Conservation (phyloP, 2,888 invertebrate species). For the Adelphocoris suturalis region DNA sequence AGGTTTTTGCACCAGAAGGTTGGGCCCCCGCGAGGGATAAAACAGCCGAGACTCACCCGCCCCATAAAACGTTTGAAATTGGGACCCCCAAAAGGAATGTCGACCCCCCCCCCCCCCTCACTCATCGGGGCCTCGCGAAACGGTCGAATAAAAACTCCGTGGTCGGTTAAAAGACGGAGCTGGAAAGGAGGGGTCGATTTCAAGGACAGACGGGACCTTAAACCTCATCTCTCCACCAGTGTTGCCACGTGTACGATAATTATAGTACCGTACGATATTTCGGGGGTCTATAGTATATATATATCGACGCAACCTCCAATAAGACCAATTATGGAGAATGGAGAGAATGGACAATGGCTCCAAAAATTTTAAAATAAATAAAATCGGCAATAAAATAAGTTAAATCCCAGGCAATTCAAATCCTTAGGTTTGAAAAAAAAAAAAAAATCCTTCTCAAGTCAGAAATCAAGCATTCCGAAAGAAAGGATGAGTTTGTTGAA, state of each 20-base stretch:
- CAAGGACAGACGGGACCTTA: conserved; percentile 53
- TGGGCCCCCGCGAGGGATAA: conserved; percentile 3
- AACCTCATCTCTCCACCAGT: not conserved
- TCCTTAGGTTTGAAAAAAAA: no score
- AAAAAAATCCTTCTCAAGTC: no score
- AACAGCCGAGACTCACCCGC: conserved; percentile 26
- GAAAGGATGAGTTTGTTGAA: no score
- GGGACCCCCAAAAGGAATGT: conserved; percentile 46
- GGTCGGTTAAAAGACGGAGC: conserved; percentile 10
- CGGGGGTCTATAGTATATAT: no score
- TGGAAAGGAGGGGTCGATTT: conserved; percentile 2
- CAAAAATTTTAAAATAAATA: no score
- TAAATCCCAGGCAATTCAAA: no score
- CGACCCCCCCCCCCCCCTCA: not conserved
- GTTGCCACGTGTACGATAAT: not conserved
- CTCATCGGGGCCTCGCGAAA: not conserved
- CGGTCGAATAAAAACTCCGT: conserved; percentile 18
- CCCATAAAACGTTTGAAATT: conserved; percentile 40
- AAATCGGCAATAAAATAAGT: no score
- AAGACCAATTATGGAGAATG: no score
- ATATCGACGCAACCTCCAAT: no score
- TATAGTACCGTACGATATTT: no score
- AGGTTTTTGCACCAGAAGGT: conserved; percentile 1
- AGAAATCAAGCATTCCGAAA: no score
- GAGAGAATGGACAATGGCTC: no score